phyloP scores from a whole-genome alignment of 2,113 vertebrate genomes.

The Melozone crissalis region DNA sequence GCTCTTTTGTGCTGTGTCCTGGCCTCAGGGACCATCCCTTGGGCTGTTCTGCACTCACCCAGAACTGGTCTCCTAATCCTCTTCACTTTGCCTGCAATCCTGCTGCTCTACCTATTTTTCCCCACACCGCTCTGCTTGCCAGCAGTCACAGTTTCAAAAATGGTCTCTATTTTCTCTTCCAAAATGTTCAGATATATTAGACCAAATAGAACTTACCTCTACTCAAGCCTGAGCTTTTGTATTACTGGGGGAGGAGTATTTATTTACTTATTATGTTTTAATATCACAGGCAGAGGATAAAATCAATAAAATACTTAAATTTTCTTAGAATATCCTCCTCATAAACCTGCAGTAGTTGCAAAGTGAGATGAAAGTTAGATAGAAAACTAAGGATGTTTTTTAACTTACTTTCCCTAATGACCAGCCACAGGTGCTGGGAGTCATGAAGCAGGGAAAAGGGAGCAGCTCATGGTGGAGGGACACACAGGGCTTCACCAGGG shows the following conservation, averaged over 20 bases:
- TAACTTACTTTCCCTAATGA: not conserved
- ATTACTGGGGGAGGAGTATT: not conserved
- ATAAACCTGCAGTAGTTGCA: not conserved
- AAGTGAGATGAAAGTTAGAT: not conserved
- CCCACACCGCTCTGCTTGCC: not conserved
- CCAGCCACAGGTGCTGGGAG: not conserved
- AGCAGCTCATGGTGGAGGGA: not conserved
- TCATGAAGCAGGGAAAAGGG: not conserved
- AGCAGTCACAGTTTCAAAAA: constrained; percentile 62
- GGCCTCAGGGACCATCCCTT: constrained; percentile 46
- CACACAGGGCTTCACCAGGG: not conserved
- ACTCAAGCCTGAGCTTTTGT: not conserved
- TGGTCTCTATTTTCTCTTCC: constrained; percentile 55
- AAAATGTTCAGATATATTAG: not conserved
- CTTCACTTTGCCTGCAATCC: constrained; percentile 2
- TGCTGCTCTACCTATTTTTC: constrained; percentile 2
- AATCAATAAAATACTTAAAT: not conserved
- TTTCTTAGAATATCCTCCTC: not conserved
- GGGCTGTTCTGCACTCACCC: constrained; percentile 38
- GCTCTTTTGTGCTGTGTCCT: constrained; percentile 3
- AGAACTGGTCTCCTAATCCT: constrained; percentile 19
- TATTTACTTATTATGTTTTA: not conserved
- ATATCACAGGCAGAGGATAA: not conserved
- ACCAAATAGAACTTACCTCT: not conserved
- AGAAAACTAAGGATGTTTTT: not conserved